A percentile compares a stretch with the other conserved stretches of the same genome.
These are phyloP conservation scores for Lordiphosa collinella DNA, from an alignment of 1,140 invertebrate species.

Conservation along the genomic window DNA sequence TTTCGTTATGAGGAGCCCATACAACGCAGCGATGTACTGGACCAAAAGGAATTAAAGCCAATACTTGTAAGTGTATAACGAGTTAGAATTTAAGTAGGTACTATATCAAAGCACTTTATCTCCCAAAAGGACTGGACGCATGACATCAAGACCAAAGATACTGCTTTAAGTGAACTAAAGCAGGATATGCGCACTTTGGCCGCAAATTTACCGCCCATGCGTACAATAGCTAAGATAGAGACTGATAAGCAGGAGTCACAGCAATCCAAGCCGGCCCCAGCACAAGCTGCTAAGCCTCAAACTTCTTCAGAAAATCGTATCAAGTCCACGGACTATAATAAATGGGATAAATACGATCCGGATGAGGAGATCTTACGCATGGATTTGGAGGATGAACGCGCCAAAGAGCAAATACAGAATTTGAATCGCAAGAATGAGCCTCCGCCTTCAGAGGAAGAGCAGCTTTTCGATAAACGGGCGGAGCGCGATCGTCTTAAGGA, in stretches of 20 bases:
- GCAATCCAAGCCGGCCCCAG: neutral
- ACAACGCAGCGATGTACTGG: conserved; percentile 30
- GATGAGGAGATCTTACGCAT: conserved; percentile 85
- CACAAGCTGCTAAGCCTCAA: neutral
- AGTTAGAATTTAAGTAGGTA: neutral
- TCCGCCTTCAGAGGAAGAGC: neutral
- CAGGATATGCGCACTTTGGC: conserved; percentile 8
- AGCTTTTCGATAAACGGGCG: conserved; percentile 9
- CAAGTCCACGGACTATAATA: conserved; percentile 82
- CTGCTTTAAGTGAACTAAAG: conserved; percentile 66
- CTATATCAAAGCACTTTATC: neutral
- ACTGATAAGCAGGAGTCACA: conserved; percentile 11
- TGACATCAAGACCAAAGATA: conserved; percentile 80
- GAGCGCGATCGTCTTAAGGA: conserved; percentile 10
- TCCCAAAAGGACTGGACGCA: conserved; percentile 77
- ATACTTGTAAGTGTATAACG: conserved; percentile 41
- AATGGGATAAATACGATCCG: conserved; percentile 86
- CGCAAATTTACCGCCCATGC: conserved; percentile 46
- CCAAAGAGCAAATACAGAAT: conserved; percentile 76
- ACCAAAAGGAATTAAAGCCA: conserved; percentile 71
- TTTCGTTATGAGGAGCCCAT: conserved; percentile 81
- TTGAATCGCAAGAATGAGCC: conserved; percentile 37
- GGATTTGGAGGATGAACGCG: conserved; percentile 83
- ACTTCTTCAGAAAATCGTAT: conserved; percentile 26
- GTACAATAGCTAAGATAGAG: conserved; percentile 46